Percentiles rank a stretch among this genome's conserved stretches.
phyloP scores from a whole-genome alignment of 2,797 vertebrate species.

The Gastrophryne carolinensis region DNA sequence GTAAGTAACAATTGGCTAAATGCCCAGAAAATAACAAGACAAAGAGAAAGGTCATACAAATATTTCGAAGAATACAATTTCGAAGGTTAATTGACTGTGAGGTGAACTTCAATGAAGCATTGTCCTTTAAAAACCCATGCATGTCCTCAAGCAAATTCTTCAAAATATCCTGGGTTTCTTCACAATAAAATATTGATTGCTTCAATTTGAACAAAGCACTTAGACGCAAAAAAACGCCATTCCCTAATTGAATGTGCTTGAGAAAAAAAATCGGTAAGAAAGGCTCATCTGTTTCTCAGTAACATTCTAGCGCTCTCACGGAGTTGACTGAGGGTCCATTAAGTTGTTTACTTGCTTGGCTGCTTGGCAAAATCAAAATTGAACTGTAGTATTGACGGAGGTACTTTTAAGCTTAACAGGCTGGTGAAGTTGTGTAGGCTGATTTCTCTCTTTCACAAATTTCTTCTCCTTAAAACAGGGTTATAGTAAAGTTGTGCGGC shows the following conservation, averaged over 20 bases:
- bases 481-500: too few species aligned
- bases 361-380: background rate
- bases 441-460: too few species aligned
- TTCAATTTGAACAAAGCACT: slow-evolving; percentile 45
- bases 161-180: slow-evolving; percentile 38
- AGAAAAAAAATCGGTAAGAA: slow-evolving; percentile 24
- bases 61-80: slow-evolving; percentile 47
- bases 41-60: slow-evolving; percentile 60
- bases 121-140: slow-evolving; percentile 48
- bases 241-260: slow-evolving; percentile 43
- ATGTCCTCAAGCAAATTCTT: slow-evolving; percentile 45
- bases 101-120: slow-evolving; percentile 55
- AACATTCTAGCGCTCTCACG: slow-evolving; percentile 1
- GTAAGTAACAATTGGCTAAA: slow-evolving; percentile 62
- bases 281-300: slow-evolving; percentile 6
- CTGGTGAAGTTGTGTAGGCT: background rate
- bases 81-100: slow-evolving; percentile 64
- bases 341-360: slow-evolving; percentile 11
- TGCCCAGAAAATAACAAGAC: slow-evolving; percentile 65
- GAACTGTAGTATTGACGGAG: background rate
- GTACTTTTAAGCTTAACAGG: background rate
- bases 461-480: too few species aligned
- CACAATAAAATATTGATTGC: slow-evolving; percentile 40
- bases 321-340: slow-evolving; percentile 6
- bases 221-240: slow-evolving; percentile 31